These are phyloP conservation scores for Eupithecia subfuscata DNA, from an alignment of 2,888 invertebrate genomes.

Conservation along the genomic window DNA sequence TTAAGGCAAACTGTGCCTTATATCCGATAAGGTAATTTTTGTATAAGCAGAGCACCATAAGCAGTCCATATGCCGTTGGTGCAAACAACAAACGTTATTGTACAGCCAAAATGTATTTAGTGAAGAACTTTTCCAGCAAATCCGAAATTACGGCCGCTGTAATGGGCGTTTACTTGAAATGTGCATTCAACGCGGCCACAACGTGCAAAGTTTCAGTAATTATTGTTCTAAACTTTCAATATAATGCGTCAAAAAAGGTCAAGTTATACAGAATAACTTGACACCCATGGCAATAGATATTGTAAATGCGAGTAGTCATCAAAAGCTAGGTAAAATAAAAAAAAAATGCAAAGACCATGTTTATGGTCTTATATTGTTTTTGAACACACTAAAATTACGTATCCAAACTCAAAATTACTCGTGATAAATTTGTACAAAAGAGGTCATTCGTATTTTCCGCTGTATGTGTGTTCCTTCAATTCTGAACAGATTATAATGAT, in stretches of 20 bases:
- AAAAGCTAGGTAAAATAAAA: not conserved
- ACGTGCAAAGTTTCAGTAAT: conserved; percentile 37
- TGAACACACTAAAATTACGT: too few species aligned
- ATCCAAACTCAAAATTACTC: too few species aligned
- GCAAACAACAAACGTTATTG: conserved; percentile 24
- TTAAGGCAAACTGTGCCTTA: too few species aligned
- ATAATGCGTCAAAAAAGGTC: not conserved
- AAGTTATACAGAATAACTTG: not conserved
- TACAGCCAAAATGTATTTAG: conserved; percentile 41
- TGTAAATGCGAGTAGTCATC: not conserved
- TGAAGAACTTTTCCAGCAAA: conserved; percentile 54
- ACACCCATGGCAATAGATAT: not conserved
- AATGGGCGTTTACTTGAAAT: conserved; percentile 63
- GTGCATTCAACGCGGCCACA: conserved; percentile 53
- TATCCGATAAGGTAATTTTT: not conserved
- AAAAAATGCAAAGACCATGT: too few species aligned
- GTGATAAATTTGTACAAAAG: too few species aligned
- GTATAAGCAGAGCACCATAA: not conserved
- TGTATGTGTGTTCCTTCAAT: too few species aligned
- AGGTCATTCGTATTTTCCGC: too few species aligned
- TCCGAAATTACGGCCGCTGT: conserved; percentile 66
- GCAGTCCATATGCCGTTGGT: not conserved
- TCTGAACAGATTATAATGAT: too few species aligned
- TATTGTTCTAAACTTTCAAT: conserved; percentile 25
- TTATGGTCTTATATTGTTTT: too few species aligned